Conservation (phyloP, 2,113 vertebrate species). For the Corythornis madagascariensis region DNA sequence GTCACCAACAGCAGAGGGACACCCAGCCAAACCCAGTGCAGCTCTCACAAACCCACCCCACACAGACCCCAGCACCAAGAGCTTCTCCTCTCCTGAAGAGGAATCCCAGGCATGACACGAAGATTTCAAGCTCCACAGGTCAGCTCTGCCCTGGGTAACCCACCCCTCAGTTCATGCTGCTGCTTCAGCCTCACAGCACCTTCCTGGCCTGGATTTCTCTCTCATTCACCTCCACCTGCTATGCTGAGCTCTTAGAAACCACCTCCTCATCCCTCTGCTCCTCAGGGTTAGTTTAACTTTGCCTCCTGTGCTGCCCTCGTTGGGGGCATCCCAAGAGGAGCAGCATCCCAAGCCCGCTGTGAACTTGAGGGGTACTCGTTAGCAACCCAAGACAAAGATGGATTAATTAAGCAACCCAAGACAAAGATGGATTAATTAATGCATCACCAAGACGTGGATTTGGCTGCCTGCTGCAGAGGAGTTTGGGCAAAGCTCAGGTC, state of each 20-base stretch:
- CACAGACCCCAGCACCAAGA: neutral
- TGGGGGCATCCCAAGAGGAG: neutral
- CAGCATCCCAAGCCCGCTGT: neutral
- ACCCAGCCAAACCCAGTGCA: neutral
- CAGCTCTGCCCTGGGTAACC: neutral
- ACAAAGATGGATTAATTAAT: neutral
- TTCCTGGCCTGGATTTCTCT: neutral
- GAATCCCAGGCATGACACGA: neutral
- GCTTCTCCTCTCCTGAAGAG: neutral
- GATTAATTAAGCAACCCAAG: neutral
- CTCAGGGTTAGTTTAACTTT: neutral
- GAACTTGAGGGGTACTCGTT: neutral
- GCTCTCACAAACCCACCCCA: fast-evolving
- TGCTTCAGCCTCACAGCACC: neutral
- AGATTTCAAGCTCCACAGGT: neutral
- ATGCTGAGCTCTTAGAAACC: neutral
- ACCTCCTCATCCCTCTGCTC: neutral
- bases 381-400: neutral
- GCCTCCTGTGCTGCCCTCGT: neutral
- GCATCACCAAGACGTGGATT: neutral
- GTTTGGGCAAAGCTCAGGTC: neutral
- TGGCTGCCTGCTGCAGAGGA: neutral
- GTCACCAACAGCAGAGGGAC: neutral
- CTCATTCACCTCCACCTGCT: neutral
- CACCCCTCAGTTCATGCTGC: fast-evolving